Evolutionary conservation across 2,888 invertebrate species (phyloP), one percentile per base, ranked within the genome.

Genomic region (Acleris literana): DNA sequence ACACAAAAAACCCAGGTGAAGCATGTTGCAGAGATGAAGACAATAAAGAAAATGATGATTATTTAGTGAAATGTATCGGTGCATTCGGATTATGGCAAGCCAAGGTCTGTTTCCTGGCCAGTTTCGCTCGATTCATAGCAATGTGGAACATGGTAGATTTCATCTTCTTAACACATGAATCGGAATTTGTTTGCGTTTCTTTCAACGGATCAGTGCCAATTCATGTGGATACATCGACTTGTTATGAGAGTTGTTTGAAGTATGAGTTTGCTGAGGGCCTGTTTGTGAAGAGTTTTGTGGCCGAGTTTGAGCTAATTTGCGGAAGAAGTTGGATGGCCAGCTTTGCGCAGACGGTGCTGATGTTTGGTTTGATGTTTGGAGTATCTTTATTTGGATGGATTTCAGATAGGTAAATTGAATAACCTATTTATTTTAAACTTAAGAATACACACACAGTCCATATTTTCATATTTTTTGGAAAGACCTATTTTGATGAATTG

Each of bases 311-410:
- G 16, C 68, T 88, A 58, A 82, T 86, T 25, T 88, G 87, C 60
- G 75, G 80, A 1, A 78, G 71, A 25, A 72, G 73, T 0, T 88
- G 88, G 87, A 61, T 87, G 25, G 79, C 81, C 0, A 85, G 82
- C 67, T 81, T 88, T 29, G 73, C 78, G 0, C 87, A 88, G 68
- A 79, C 80, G 2, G 68, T 81, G 3, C 56, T 84, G 62, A 86
- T 87, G 85, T 75, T 85, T 49, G 87, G 86, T 0, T 55, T 86
- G 11, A 65, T 85, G 20, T 11, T 81, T 5, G 88, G 87, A 1
- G 76, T 80, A 17, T 74, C 74, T 17, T 3, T 77, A 2, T 80
- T 83, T 69, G 86, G 88, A 29, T 88, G 87, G 87, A 64, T 84
- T 53, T 87, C 88, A 49, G 87, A 87, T 68, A 84, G 84, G 88